phyloP scores from a whole-genome alignment of 2,113 vertebrate genomes.

The Danionella cerebrum region DNA sequence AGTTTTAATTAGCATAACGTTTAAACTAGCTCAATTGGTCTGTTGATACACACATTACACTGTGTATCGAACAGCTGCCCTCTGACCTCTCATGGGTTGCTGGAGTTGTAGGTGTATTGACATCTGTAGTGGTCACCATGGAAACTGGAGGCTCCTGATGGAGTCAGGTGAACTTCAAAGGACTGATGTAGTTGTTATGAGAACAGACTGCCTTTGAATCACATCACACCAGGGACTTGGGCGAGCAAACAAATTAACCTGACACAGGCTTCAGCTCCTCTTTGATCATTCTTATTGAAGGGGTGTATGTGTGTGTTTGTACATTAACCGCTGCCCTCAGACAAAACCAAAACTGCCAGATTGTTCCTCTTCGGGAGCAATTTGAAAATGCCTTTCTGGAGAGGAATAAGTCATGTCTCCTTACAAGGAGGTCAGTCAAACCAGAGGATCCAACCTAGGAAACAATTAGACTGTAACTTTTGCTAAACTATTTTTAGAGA shows the following conservation, averaged over 20 bases:
- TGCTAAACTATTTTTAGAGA: too few species aligned
- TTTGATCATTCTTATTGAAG: constrained; percentile 37
- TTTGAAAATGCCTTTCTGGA: background rate
- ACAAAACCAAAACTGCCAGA: constrained; percentile 8
- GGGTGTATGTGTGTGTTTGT: constrained; percentile 18
- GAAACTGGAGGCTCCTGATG: constrained; percentile 36
- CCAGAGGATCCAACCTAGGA: too few species aligned
- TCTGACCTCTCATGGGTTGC: constrained; percentile 27
- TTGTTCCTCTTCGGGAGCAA: background rate
- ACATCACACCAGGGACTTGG: constrained; percentile 15
- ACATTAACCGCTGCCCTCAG: constrained; percentile 9
- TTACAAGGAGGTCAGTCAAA: too few species aligned
- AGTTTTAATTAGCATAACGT: constrained; percentile 12
- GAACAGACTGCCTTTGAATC: constrained; percentile 30
- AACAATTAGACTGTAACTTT: too few species aligned
- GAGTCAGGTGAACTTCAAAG: constrained; percentile 27
- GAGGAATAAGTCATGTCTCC: background rate
- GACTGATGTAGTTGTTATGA: constrained; percentile 15
- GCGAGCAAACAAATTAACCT: constrained; percentile 33
- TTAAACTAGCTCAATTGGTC: background rate
- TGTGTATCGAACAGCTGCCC: background rate
- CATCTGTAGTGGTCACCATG: constrained; percentile 31
- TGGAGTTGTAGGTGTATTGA: constrained; percentile 25
- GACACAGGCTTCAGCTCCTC: constrained; percentile 6
- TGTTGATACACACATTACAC: constrained; percentile 9